These are phyloP conservation scores for Pontoporia blainvillei DNA, from an alignment of 2,113 vertebrate genomes.

Conservation along the genomic window DNA sequence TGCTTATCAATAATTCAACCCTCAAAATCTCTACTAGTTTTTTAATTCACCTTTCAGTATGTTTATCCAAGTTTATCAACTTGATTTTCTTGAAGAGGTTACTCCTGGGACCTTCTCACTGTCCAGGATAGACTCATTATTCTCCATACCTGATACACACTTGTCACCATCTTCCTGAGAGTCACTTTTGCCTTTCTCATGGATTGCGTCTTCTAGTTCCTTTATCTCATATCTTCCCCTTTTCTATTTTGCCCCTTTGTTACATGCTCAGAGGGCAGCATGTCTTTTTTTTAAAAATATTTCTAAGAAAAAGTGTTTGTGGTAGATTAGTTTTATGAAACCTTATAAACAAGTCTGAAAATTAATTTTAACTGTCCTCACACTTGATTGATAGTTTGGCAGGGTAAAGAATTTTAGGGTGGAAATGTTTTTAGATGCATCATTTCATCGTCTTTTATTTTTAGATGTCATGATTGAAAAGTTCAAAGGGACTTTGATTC, in stretches of 20 bases:
- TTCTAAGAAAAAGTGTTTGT: background rate
- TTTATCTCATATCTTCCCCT: background rate
- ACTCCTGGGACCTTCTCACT: background rate
- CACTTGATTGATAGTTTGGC: background rate
- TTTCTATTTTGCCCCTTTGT: background rate
- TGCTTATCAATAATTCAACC: background rate
- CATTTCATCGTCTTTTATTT: background rate
- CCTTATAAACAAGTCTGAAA: background rate
- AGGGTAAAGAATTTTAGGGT: background rate
- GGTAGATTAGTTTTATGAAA: constrained; percentile 32
- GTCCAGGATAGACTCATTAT: background rate
- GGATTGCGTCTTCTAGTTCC: background rate
- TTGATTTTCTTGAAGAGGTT: constrained; percentile 13
- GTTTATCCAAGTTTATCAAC: background rate
- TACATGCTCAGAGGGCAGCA: background rate
- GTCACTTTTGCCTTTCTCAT: background rate
- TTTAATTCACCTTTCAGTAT: background rate
- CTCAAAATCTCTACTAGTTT: background rate
- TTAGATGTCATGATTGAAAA: background rate
- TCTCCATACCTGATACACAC: background rate
- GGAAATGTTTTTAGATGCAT: background rate
- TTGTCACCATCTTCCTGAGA: background rate
- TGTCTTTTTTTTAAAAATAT: background rate
- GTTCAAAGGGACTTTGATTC: background rate
- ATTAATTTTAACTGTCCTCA: constrained; percentile 6